These are phyloP conservation scores for Listrodromus nycthemerus DNA, from an alignment of 2,888 invertebrate species.

Conservation along the genomic window DNA sequence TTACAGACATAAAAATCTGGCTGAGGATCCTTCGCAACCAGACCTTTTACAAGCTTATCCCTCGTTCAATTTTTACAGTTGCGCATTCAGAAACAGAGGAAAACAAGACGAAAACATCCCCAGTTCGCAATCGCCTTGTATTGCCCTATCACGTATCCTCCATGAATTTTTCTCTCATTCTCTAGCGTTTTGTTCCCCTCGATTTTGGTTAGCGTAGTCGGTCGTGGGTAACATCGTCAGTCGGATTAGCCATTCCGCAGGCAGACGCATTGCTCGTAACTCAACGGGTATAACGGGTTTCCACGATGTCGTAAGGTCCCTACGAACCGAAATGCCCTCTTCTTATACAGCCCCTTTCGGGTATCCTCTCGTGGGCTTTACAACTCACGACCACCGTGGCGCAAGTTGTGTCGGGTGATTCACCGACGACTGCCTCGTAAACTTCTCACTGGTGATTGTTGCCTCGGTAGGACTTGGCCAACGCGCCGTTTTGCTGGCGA, in stretches of 20 bases:
- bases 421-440: conserved; percentile 68
- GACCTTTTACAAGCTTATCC: background rate
- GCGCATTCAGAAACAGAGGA: background rate
- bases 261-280: conserved; percentile 55
- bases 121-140: background rate
- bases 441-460: conserved; percentile 69
- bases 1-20: background rate
- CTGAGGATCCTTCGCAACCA: too few relatives aligned
- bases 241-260: conserved; percentile 62
- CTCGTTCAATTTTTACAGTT: background rate
- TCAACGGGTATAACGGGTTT: conserved; percentile 53
- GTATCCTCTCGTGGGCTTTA: conserved; percentile 1
- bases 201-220: background rate
- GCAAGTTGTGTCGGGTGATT: conserved; percentile 56
- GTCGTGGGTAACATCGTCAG: conserved; percentile 46
- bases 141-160: background rate
- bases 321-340: conserved; percentile 50
- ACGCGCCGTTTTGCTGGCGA: conserved; percentile 33
- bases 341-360: conserved; percentile 44
- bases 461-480: conserved; percentile 51
- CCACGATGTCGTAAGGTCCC: conserved; percentile 51
- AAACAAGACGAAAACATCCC: background rate
- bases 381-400: background rate
- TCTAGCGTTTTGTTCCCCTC: background rate
- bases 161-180: background rate